A percentile compares a stretch with the other conserved stretches of the same genome.
phyloP scores from a whole-genome alignment of 1,140 invertebrate species.

The Cephus cinctus region DNA sequence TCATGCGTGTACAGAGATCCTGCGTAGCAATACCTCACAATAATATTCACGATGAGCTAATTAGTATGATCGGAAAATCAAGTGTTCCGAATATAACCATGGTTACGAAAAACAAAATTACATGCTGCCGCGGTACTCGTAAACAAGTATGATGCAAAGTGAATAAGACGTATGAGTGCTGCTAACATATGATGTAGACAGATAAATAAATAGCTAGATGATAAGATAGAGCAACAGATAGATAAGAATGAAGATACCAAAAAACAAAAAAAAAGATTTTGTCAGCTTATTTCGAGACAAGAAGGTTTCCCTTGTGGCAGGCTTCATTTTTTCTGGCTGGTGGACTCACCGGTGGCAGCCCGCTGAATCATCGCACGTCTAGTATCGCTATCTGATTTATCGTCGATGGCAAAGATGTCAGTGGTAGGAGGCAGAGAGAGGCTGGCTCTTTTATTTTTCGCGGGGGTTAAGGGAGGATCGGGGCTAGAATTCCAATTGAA shows the following conservation, averaged over 20 bases:
- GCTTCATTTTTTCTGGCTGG: conserved; percentile 17
- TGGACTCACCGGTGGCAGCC: conserved; percentile 52
- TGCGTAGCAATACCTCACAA: too few species aligned
- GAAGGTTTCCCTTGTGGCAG: conserved; percentile 18
- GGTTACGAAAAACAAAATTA: too few species aligned
- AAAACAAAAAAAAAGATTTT: conserved; percentile 5
- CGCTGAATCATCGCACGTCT: conserved; percentile 49
- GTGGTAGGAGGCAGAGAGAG: conserved; percentile 53
- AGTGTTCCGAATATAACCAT: too few species aligned
- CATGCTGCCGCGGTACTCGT: too few species aligned
- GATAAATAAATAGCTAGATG: too few species aligned
- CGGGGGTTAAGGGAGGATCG: conserved; percentile 52
- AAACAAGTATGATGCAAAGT: too few species aligned
- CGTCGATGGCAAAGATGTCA: conserved; percentile 57
- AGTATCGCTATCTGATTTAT: conserved; percentile 52
- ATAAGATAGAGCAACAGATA: too few species aligned
- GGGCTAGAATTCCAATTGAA: conserved; percentile 67
- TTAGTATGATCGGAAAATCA: too few species aligned
- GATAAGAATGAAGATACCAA: not conserved
- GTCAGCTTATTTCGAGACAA: conserved; percentile 3
- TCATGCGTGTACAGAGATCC: too few species aligned
- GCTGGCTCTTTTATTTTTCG: conserved; percentile 54
- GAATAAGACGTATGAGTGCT: too few species aligned
- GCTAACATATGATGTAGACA: too few species aligned
- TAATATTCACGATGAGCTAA: too few species aligned